Base-by-base conservation (phyloP, 2,888 invertebrate genomes). In the Luperina testacea region DNA sequence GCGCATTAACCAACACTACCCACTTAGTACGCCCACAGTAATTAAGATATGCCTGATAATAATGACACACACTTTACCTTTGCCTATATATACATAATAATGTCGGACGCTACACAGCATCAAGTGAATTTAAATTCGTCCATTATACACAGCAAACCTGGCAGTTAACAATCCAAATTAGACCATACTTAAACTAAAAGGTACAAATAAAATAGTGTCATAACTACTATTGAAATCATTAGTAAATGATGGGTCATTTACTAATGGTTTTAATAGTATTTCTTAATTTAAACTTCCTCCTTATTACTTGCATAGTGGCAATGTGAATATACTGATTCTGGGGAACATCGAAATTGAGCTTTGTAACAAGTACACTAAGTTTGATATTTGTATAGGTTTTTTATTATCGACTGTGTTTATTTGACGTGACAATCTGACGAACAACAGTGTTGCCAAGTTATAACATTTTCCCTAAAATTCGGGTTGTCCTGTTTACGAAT, bases 391-490 rank as follows among this genome's bases (percentile, higher is more conserved):
- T 59, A 80, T 86, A 80, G 76, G 74, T 59, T 68, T 69, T 69
- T 32, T 7, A 9, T n/a, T 32, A 32, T 17, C 0, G 27, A 8
- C 59, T 73, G 68, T 72, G 81, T 74, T 86, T 84, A 63, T 85
- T 86, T 83, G 73, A 75, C 71, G 68, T 91, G 87, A 87, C 88
- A 87, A 84, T 81, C 87, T 85, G 87, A 85, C 90, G 90, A 91
- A 89, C 84, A 78, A 77, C 74, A 73, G 90, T 91, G 91, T 92
- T 94, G 94, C 82, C 80, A 85, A 20, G 27, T 75, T 67, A 20
- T 32, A 4, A 57, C 1, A 64, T 81, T 72, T 59, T 75, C 72
- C 86, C 53, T 3, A 0, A 51, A 51, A 20, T 65, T 11, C 5
- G 82, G 82, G 1, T n/a, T 4, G 15, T 11, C 6, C 4, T 38